A percentile compares a stretch with the other conserved stretches of the same genome.
Evolutionary conservation across 2,113 vertebrate species (phyloP).

Genomic region (Carassius gibelio): DNA sequence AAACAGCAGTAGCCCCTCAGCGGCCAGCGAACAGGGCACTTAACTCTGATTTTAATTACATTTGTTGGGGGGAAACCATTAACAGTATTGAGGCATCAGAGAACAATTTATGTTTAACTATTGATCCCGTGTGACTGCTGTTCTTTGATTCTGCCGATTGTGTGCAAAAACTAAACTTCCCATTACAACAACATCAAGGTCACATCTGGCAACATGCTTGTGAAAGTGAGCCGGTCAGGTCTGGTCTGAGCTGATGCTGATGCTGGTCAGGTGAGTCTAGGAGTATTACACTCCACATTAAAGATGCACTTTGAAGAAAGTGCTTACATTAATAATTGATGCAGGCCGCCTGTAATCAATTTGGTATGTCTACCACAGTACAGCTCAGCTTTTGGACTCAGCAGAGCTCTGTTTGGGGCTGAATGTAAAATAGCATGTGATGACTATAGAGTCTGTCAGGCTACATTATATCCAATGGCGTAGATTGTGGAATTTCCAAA

Average conservation of each 20-base stretch:
- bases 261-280: conserved; percentile 33
- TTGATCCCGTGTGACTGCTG: background rate
- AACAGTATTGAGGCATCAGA: background rate
- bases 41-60: conserved; percentile 28
- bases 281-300: conserved; percentile 8
- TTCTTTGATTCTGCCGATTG: background rate
- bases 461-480: background rate
- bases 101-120: background rate
- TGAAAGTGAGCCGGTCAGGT: background rate
- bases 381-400: conserved; percentile 18
- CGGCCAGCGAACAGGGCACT: background rate
- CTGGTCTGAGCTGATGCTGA: background rate
- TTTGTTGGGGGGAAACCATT: background rate
- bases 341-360: conserved; percentile 3
- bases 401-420: background rate
- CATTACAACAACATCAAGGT: conserved; percentile 18
- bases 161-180: background rate
- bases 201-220: background rate
- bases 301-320: conserved; percentile 43
- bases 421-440: conserved; percentile 2
- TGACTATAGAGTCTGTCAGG: background rate
- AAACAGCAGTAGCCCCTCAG: conserved; percentile 10
- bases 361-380: background rate
- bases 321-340: conserved; percentile 26
- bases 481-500: background rate